These are phyloP conservation scores for Hypsibius dujardini DNA, from an alignment of 1,140 invertebrate species.

Conservation along the genomic window DNA sequence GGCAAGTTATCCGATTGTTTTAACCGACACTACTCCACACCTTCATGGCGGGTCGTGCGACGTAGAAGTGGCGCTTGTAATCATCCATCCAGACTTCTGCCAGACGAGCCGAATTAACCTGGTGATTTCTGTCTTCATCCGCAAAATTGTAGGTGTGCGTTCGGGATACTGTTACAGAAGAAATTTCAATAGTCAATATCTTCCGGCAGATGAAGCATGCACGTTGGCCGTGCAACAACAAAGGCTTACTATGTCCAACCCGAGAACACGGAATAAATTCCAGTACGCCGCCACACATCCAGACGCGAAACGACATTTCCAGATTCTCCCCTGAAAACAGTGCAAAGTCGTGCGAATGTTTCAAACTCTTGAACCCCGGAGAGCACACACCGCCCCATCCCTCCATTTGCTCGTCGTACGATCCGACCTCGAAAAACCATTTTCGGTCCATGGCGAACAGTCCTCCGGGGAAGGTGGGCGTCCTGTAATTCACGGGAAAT, in stretches of 20 bases:
- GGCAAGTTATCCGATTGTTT: not conserved
- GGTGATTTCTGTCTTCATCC: not conserved
- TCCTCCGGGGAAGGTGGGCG: slow-evolving; percentile 89
- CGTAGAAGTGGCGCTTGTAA: slow-evolving; percentile 95
- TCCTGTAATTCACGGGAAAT: slow-evolving; percentile 33
- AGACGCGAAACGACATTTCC: slow-evolving; percentile 66
- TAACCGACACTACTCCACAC: not conserved
- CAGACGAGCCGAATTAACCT: slow-evolving; percentile 68
- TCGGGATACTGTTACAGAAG: not conserved
- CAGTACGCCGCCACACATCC: not conserved
- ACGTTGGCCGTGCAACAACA: not conserved
- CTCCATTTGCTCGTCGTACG: slow-evolving; percentile 71
- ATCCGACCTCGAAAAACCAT: slow-evolving; percentile 73
- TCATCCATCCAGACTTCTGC: slow-evolving; percentile 95
- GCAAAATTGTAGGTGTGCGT: not conserved
- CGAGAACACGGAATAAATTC: slow-evolving; percentile 8
- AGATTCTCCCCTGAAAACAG: slow-evolving; percentile 44
- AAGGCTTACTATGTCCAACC: not conserved
- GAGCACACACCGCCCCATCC: slow-evolving; percentile 72
- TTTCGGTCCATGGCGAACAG: slow-evolving; percentile 75
- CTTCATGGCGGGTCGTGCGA: not conserved
- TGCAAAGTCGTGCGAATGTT: not conserved
- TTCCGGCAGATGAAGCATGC: not conserved
- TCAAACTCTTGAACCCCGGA: too few species aligned
- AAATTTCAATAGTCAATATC: not conserved